phyloP scores from a whole-genome alignment of 2,888 invertebrate genomes.

The Zelleria hepariella region DNA sequence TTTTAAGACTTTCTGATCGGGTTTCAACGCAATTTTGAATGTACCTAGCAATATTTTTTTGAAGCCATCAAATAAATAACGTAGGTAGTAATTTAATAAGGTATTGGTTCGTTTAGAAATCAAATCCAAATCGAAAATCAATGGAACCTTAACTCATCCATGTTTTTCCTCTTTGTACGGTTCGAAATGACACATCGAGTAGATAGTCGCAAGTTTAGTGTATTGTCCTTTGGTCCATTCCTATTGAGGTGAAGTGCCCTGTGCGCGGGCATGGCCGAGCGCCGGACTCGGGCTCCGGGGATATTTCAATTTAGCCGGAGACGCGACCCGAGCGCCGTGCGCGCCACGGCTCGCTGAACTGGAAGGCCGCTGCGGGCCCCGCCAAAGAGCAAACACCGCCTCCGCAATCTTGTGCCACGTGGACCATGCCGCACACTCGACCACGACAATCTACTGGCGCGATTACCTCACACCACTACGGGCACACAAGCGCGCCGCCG shows the following conservation, averaged over 20 bases:
- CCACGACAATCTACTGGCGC: conserved; percentile 59
- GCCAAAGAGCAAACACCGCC: conserved; percentile 71
- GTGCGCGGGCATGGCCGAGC: conserved; percentile 18
- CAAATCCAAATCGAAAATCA: background rate
- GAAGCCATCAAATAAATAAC: background rate
- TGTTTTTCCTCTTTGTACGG: background rate
- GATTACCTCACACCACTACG: conserved; percentile 44
- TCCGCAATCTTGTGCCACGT: conserved; percentile 69
- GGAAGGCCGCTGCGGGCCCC: conserved; percentile 61
- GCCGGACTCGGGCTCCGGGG: conserved; percentile 39
- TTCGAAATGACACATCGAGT: background rate
- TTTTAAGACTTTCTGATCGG: background rate
- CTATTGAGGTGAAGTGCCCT: conserved; percentile 19
- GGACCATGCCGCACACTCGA: conserved; percentile 63
- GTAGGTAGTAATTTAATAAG: background rate
- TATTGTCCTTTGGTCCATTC: conserved; percentile 18
- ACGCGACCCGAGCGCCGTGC: conserved; percentile 58
- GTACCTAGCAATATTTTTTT: background rate
- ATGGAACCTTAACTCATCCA: background rate
- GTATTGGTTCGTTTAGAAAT: background rate
- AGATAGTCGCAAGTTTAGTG: background rate
- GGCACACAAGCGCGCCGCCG: conserved; percentile 12
- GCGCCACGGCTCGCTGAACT: conserved; percentile 67
- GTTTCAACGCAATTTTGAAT: background rate
- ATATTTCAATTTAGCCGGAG: conserved; percentile 70